Base-by-base conservation (phyloP, 92 coral and sea anemone genomes). In the Actinernus sp. region DNA sequence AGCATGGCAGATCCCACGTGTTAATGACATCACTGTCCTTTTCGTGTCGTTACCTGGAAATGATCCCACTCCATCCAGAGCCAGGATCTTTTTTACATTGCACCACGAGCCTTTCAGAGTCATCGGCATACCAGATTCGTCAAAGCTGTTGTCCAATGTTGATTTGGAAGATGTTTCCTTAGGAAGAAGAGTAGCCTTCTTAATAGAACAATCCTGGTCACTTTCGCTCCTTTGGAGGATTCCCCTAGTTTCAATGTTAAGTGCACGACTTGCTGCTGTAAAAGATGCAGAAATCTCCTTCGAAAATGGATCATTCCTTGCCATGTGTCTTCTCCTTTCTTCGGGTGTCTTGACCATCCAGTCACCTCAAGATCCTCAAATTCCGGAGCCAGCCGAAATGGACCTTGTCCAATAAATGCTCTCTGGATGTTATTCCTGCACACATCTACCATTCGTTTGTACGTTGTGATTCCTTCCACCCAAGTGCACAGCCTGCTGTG, bases 21-120 rank as follows among this genome's bases (percentile, higher is more conserved):
- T 33, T n/a, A 83, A 62, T 2, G 83, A 82, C 26, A 82, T 65
- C 14, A 76, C 69, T 20, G 63, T 51, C 39, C 60, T 61, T 59
- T 76, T 60, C 24, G 41, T 54, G 2, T 38, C 37, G 48, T 59
- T 44, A 31, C 57, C 54, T 5, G 82, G 86, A 58, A 32, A 59
- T 8, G 61, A 59, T 18, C 65, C 79, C 47, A 71, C 58, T 25
- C 82, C 91, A 9, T 62, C 79, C 16, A 84, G 46, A 36, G 47
- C 28, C 1, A 71, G 20, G 25, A 83, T 83, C 32, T 58, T 52
- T 19, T 17, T 3, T 12, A 85, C 79, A 49, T 71, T 79, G 17
- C 30, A 18, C 61, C 69, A 79, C 17, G 80, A 70, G 8, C 81
- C 86, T 61, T 73, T 69, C 18, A 71, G 14, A 40, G 71, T 70